Conservation (phyloP, 2,113 vertebrate species). For the Meleagris gallopavo region DNA sequence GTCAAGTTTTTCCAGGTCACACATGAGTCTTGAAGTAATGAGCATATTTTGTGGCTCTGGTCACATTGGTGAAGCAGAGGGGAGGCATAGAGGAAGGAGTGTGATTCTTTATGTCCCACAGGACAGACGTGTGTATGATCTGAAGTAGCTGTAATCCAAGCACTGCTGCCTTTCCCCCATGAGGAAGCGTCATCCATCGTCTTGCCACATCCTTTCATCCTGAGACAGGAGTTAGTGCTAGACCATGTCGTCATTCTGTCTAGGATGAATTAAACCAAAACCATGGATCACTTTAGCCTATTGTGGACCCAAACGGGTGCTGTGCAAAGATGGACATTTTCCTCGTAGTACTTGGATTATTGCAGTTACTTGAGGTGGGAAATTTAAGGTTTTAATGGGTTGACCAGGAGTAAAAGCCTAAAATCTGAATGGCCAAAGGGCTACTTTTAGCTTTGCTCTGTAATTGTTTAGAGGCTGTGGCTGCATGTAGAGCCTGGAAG, state of each 20-base stretch:
- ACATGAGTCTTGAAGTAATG: fast-evolving
- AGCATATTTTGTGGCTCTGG: background rate
- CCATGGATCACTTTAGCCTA: background rate
- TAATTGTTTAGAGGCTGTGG: background rate
- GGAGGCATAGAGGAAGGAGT: background rate
- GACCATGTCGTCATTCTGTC: background rate
- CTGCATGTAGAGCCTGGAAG: fast-evolving
- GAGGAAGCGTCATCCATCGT: background rate
- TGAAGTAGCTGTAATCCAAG: background rate
- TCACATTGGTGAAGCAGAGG: background rate
- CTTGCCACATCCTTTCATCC: background rate
- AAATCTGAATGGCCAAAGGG: background rate
- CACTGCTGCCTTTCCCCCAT: background rate
- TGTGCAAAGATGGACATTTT: background rate
- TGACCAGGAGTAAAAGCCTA: background rate
- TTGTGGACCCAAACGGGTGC: fast-evolving
- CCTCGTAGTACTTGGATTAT: background rate
- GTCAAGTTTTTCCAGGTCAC: background rate
- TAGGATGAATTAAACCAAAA: background rate
- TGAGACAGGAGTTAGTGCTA: background rate
- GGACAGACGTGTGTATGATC: background rate
- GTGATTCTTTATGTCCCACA: background rate
- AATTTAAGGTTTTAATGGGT: background rate
- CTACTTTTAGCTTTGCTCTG: background rate
- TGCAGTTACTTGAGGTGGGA: background rate